Evolutionary conservation across 2,113 vertebrate species (phyloP).

Genomic region (Pandion haliaetus): DNA sequence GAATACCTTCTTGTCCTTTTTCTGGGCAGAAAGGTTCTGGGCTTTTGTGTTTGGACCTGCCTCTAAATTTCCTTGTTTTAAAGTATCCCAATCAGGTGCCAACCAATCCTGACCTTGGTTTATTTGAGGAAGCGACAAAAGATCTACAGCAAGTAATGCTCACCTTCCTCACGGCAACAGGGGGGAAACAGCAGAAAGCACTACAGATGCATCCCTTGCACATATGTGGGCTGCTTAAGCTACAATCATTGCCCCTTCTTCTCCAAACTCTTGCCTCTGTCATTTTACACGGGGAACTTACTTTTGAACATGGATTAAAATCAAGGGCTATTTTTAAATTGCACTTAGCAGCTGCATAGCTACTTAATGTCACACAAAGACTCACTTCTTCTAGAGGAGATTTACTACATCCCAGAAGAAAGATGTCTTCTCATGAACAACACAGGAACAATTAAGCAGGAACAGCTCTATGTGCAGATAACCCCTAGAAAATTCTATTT

Average conservation of each 20-base stretch:
- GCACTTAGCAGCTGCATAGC: background rate
- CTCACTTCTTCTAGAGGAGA: background rate
- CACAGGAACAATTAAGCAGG: background rate
- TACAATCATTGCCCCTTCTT: background rate
- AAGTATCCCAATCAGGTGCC: background rate
- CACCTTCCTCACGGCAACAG: rapidly evolving
- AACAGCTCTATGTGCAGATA: background rate
- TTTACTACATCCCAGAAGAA: background rate
- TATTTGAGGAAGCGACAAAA: background rate
- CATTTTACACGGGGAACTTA: background rate
- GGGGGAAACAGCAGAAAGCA: background rate
- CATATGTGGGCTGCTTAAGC: background rate
- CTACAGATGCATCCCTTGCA: background rate
- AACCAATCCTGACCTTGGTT: background rate
- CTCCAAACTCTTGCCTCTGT: background rate
- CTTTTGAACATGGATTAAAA: background rate
- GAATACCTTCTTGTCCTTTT: background rate
- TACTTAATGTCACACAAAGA: background rate
- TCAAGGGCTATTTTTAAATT: background rate
- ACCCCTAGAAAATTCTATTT: background rate
- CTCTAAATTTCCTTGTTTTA: background rate
- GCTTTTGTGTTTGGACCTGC: background rate
- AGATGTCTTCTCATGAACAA: background rate
- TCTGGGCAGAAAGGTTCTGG: background rate
- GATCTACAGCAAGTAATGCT: background rate